These are phyloP conservation scores for Odontamblyopus rebecca DNA, from an alignment of 2,797 vertebrate genomes.

Conservation along the genomic window DNA sequence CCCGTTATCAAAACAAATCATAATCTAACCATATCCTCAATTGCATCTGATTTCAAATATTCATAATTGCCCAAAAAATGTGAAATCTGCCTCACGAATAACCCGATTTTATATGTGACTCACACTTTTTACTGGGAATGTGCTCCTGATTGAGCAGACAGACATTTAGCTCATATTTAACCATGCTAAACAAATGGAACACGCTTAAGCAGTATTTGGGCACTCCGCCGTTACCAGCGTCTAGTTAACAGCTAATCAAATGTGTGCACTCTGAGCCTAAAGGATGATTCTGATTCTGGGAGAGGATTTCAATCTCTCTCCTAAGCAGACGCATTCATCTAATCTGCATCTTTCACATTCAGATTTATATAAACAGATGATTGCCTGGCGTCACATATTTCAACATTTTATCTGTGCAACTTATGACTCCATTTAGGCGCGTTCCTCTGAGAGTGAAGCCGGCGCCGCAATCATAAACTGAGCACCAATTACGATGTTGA, in stretches of 20 bases:
- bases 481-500: conserved; percentile 82
- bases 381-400: conserved; percentile 78
- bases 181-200: conserved; percentile 6
- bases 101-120: background rate
- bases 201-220: conserved; percentile 12
- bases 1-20: too few species aligned
- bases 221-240: background rate
- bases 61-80: background rate
- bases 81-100: background rate
- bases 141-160: background rate
- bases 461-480: conserved; percentile 74
- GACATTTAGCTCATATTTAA: conserved; percentile 7
- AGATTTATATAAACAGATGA: conserved; percentile 79
- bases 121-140: background rate
- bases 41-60: too few species aligned
- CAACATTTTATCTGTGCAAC: conserved; percentile 75
- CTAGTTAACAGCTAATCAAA: conserved; percentile 32
- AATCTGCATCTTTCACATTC: conserved; percentile 67
- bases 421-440: conserved; percentile 81
- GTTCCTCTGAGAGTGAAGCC: conserved; percentile 76
- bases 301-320: conserved; percentile 58
- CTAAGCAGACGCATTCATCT: conserved; percentile 73
- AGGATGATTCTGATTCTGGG: conserved; percentile 43
- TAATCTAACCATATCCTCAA: too few species aligned
- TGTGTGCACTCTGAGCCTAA: conserved; percentile 7